These are phyloP conservation scores for Remorina albescens DNA, from an alignment of 2,797 vertebrate species.

Conservation along the genomic window DNA sequence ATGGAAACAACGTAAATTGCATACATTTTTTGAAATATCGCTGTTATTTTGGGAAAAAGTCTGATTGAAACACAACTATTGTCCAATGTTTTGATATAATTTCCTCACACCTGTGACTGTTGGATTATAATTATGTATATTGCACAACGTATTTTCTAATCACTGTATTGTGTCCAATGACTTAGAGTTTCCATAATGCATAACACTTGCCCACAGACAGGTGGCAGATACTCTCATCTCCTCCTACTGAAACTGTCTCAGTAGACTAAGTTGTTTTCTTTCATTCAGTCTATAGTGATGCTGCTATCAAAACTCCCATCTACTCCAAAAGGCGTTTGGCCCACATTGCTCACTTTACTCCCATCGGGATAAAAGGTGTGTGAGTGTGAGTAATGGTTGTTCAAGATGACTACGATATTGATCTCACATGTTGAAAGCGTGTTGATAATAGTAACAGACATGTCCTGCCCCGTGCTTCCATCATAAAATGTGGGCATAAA, in stretches of 20 bases:
- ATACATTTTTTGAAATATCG: no score
- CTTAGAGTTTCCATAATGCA: not conserved
- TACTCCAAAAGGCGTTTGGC: no score
- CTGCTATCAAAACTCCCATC: slow-evolving; percentile 18
- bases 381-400: not conserved
- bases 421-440: not conserved
- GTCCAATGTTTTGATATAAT: no score
- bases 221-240: slow-evolving; percentile 3
- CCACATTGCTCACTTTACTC: slow-evolving; percentile 8
- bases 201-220: no score
- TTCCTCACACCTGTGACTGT: no score
- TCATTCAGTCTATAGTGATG: not conserved
- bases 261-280: not conserved
- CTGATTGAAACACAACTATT: no score
- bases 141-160: not conserved
- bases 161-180: not conserved
- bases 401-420: not conserved
- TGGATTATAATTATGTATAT: no score
- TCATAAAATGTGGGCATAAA: not conserved
- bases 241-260: not conserved
- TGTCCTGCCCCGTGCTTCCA: not conserved
- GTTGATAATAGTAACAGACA: not conserved
- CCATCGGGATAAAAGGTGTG: not conserved
- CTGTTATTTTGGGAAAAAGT: no score
- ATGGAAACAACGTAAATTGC: no score